A percentile compares a stretch with the other conserved stretches of the same genome.
Evolutionary conservation across 1,140 invertebrate species (phyloP).

Genomic region (Drosophila ananassae): DNA sequence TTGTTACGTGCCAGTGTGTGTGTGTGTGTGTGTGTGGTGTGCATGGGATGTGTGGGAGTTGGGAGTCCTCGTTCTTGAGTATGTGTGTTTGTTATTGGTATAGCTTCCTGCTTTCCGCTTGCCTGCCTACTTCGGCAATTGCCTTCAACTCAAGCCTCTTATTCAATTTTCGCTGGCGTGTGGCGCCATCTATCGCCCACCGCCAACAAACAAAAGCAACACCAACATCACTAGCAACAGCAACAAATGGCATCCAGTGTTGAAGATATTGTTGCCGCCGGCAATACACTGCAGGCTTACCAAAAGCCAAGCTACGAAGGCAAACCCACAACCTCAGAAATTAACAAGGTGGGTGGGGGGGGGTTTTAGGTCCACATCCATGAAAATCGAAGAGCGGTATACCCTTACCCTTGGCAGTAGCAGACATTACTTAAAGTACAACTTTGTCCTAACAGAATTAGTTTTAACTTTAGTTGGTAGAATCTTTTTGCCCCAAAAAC

Average conservation of each 20-base stretch:
- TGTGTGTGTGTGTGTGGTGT: conserved; percentile 16
- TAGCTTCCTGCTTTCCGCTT: conserved; percentile 69
- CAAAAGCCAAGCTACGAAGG: conserved; percentile 64
- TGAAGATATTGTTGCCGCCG: conserved; percentile 60
- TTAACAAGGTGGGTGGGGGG: conserved; percentile 2
- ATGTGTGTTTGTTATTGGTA: conserved; percentile 60
- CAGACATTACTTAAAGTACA: neutral
- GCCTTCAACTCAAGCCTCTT: conserved; percentile 63
- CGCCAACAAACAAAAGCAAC: conserved; percentile 26
- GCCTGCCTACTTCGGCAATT: conserved; percentile 52
- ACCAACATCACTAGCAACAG: conserved; percentile 31
- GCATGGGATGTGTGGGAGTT: conserved; percentile 21
- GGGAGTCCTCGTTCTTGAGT: conserved; percentile 27
- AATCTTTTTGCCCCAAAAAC: neutral
- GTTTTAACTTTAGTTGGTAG: neutral
- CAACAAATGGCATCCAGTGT: conserved; percentile 51
- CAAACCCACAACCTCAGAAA: conserved; percentile 42
- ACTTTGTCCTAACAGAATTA: neutral
- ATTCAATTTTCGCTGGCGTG: conserved; percentile 77
- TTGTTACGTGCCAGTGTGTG: conserved; percentile 25
- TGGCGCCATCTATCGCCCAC: conserved; percentile 77
- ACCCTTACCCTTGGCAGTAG: neutral
- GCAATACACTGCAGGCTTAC: conserved; percentile 69
- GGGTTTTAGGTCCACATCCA: neutral
- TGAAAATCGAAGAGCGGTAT: conserved; percentile 18